phyloP scores from a whole-genome alignment of 2,113 vertebrate species.

The Caranx ignobilis region DNA sequence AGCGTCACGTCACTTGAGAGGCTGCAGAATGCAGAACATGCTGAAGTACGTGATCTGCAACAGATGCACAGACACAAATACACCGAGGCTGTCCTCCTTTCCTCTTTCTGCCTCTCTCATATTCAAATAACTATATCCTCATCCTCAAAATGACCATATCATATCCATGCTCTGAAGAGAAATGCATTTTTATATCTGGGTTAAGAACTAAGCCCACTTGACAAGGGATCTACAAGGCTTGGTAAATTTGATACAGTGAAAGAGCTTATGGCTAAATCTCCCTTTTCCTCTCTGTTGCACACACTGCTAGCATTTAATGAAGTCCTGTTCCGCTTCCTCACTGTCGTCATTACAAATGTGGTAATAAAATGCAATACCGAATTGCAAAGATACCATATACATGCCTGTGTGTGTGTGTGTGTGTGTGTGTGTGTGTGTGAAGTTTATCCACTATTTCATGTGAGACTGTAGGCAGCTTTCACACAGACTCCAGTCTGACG shows the following conservation, averaged over 20 bases:
- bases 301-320: slow-evolving; percentile 27
- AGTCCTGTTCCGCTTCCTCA: slow-evolving; percentile 7
- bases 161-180: neutral
- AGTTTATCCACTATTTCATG: slow-evolving; percentile 17
- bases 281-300: slow-evolving; percentile 20
- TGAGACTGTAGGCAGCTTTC: slow-evolving; percentile 21
- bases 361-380: slow-evolving; percentile 53
- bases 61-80: slow-evolving; percentile 2
- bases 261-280: slow-evolving; percentile 37
- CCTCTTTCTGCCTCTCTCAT: neutral
- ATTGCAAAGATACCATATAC: slow-evolving; percentile 26
- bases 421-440: neutral
- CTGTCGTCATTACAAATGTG: slow-evolving; percentile 51
- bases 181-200: slow-evolving; percentile 39
- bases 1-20: neutral
- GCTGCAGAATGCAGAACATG: neutral
- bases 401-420: slow-evolving; percentile 17
- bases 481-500: slow-evolving; percentile 7
- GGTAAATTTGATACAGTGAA: slow-evolving; percentile 54
- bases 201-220: slow-evolving; percentile 38
- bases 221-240: slow-evolving; percentile 36
- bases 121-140: slow-evolving; percentile 28
- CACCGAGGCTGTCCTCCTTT: neutral
- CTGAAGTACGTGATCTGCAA: neutral
- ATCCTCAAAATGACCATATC: slow-evolving; percentile 5